Evolutionary conservation across 2,797 vertebrate genomes (phyloP), one percentile per base, ranked within the genome.

Genomic region (Anguilla anguilla): DNA sequence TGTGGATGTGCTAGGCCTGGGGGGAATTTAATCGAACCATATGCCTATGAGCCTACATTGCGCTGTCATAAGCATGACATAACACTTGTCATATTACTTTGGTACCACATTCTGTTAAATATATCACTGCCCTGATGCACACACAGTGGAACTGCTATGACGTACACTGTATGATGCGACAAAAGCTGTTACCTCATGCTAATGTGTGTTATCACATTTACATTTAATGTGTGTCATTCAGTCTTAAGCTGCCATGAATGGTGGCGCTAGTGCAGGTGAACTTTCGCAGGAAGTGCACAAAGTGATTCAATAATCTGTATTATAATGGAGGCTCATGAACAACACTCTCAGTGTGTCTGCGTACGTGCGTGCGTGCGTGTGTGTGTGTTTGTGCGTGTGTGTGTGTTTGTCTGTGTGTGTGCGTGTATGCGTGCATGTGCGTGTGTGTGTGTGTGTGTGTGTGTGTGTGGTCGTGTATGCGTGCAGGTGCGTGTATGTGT

Each of bases 391-490:
- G 55, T 59, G 59, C 59, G 5, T 25, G 19, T 59, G 5, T 64
- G 2, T 6, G 13, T 64, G 59, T 64, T 59, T 64, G 59, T 64
- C 6, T 19, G 59, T 5, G 17, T 64, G 51, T 13, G 51, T 53
- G 51, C 53, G 51, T 53, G 17, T 15, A 1, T 69, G 64, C 28
- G 6, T 67, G 61, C n/a, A 25, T n/a, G 22, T 67, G 61, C 4
- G 61, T 64, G 3, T 61, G 59, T 64, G 6, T 25, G 59, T 64
- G 19, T 0, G 19, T 43, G 87, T 83, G 61, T 86, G 55, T 85
- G 88, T 86, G 61, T 89, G 35, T 59, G n/a, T 87, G 67, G 43
- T 88, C 85, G 77, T 89, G 86, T 88, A 86, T 72, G 35, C 51
- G 51, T 83, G 64, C 55, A 28, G 87, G 74, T 57, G 67, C 87